Conservation (phyloP, 1,140 invertebrate genomes). For the Pseudomyrmex flavicornis region DNA sequence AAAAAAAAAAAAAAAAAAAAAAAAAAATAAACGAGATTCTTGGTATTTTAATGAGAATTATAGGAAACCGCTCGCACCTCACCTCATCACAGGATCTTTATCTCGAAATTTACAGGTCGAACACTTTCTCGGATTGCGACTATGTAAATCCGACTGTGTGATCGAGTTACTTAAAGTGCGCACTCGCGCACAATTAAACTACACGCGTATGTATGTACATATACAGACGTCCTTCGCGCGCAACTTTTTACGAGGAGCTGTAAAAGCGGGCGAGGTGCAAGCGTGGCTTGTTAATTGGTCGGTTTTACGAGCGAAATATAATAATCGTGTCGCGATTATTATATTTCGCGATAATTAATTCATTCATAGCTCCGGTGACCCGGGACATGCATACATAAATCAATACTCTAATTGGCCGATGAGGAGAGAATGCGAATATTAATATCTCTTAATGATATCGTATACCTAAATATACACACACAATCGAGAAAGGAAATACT, state of each 20-base stretch:
- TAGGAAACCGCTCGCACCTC: slow-evolving; percentile 5
- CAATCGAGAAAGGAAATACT: not conserved
- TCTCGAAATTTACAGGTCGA: slow-evolving; percentile 33
- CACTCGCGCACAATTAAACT: not conserved
- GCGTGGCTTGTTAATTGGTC: slow-evolving; percentile 34
- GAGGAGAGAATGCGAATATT: slow-evolving; percentile 5
- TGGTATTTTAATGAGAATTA: slow-evolving; percentile 33
- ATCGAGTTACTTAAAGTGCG: slow-evolving; percentile 35
- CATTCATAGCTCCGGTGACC: slow-evolving; percentile 27
- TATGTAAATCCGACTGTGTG: slow-evolving; percentile 46
- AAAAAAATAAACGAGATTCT: not conserved
- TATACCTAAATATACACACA: too few relatives aligned
- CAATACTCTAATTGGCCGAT: slow-evolving; percentile 44
- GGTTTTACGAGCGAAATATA: slow-evolving; percentile 38
- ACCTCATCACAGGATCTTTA: not conserved
- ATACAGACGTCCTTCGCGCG: slow-evolving; percentile 17
- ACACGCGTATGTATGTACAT: slow-evolving; percentile 32
- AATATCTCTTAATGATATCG: slow-evolving; percentile 27
- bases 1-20: too few relatives aligned
- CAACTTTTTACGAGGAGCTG: slow-evolving; percentile 44
- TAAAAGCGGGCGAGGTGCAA: slow-evolving; percentile 50
- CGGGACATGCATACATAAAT: slow-evolving; percentile 19
- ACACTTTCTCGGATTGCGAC: not conserved
- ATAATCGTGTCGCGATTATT: slow-evolving; percentile 36
- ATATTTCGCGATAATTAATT: too few relatives aligned